Evolutionary conservation across 2,888 invertebrate genomes (phyloP).

Genomic region (Ecliptopera silaceata): DNA sequence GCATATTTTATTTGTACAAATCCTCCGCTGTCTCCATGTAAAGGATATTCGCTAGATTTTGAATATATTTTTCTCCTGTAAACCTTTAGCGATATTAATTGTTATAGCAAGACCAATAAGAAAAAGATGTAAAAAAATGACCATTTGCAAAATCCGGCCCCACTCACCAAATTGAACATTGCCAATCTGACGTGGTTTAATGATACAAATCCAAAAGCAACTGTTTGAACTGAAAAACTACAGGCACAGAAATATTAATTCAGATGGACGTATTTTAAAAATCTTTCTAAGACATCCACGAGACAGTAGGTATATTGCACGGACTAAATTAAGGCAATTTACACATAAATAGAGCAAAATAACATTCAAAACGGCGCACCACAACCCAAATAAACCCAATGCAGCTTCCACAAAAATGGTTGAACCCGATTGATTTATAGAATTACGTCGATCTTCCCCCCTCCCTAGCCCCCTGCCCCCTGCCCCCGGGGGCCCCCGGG

Average conservation of each 20-base stretch:
- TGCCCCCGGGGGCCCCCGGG: slow-evolving; percentile 34
- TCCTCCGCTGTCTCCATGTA: slow-evolving; percentile 15
- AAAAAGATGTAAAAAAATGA: too few relatives aligned
- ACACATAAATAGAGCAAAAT: not conserved
- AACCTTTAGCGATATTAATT: not conserved
- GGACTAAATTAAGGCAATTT: not conserved
- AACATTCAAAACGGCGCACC: slow-evolving; percentile 8
- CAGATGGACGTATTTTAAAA: too few relatives aligned
- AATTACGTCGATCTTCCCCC: slow-evolving; percentile 55
- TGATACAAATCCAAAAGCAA: too few relatives aligned
- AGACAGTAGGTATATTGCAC: not conserved
- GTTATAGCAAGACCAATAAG: too few relatives aligned
- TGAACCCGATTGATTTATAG: slow-evolving; percentile 65
- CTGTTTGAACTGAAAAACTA: too few relatives aligned
- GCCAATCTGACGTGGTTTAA: too few relatives aligned
- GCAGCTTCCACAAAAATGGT: slow-evolving; percentile 36
- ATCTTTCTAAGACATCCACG: not conserved
- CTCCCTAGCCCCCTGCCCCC: slow-evolving; percentile 19
- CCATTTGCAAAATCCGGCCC: too few relatives aligned
- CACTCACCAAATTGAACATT: too few relatives aligned
- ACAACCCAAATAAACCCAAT: slow-evolving; percentile 15
- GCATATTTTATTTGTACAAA: slow-evolving; percentile 37
- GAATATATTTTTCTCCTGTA: not conserved
- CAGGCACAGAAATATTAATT: too few relatives aligned
- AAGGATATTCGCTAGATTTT: not conserved